A percentile compares a stretch with the other conserved stretches of the same genome.
Evolutionary conservation across 2,113 vertebrate genomes (phyloP).

Genomic region (Pterocles orientalis): DNA sequence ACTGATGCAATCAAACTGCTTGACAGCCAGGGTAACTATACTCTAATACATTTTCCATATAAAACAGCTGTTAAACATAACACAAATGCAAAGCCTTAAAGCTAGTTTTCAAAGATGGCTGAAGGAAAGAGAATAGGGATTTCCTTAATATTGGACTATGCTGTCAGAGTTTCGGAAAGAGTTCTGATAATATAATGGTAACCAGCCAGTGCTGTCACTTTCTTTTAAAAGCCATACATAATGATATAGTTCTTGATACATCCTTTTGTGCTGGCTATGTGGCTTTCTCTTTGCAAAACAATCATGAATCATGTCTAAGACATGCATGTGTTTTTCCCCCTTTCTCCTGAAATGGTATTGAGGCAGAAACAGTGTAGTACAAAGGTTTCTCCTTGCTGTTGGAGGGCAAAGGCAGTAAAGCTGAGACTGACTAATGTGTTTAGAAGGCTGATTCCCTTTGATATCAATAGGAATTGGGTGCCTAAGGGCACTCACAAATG

Average conservation of each 20-base stretch:
- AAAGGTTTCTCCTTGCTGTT: background rate
- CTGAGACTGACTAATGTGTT: background rate
- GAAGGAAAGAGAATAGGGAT: background rate
- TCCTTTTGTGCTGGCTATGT: background rate
- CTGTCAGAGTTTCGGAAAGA: background rate
- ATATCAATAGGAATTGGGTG: background rate
- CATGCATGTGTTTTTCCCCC: background rate
- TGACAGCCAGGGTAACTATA: background rate
- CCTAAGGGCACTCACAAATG: background rate
- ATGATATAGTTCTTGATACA: background rate
- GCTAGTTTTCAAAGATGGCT: background rate
- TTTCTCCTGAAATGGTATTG: background rate
- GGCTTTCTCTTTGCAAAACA: background rate
- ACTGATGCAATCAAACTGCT: background rate
- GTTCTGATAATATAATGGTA: background rate
- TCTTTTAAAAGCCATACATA: background rate
- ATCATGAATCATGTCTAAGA: background rate
- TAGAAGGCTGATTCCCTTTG: background rate
- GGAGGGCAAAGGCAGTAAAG: background rate
- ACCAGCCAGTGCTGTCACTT: background rate
- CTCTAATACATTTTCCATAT: background rate
- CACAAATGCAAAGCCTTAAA: background rate
- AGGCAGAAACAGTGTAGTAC: background rate
- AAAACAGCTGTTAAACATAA: background rate
- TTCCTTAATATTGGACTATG: background rate